phyloP scores from a whole-genome alignment of 2,797 vertebrate genomes.

The Enteromius mattozi region DNA sequence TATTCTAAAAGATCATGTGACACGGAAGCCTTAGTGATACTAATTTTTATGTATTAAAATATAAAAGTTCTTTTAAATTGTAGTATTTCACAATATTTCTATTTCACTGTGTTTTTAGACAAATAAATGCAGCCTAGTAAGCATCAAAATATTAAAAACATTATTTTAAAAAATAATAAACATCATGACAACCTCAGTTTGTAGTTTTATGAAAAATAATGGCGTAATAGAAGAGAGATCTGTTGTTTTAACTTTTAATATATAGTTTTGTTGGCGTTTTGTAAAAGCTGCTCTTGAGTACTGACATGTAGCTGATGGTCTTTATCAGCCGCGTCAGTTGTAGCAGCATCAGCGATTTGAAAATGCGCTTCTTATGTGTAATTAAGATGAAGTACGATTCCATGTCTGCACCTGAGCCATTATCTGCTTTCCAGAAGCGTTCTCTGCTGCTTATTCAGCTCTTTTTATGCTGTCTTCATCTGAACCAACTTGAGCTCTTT shows the following conservation, averaged over 20 bases:
- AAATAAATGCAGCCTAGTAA: neutral
- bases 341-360: neutral
- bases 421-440: neutral
- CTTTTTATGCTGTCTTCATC: slow-evolving; percentile 62
- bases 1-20: neutral
- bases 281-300: neutral
- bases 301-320: too few species aligned
- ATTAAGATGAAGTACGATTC: slow-evolving; percentile 1
- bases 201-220: neutral
- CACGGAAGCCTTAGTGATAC: too few species aligned
- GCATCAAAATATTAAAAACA: neutral
- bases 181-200: neutral
- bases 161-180: neutral
- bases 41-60: too few species aligned
- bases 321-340: neutral
- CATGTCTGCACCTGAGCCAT: neutral
- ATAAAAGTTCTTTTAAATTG: neutral
- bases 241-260: neutral
- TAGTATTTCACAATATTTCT: neutral
- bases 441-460: slow-evolving; percentile 66
- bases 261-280: neutral
- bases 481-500: slow-evolving; percentile 54
- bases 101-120: neutral
- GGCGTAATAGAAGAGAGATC: neutral
- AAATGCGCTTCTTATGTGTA: neutral